Evolutionary conservation across 1,140 invertebrate species (phyloP).

Genomic region (Xylocopa sonorina): DNA sequence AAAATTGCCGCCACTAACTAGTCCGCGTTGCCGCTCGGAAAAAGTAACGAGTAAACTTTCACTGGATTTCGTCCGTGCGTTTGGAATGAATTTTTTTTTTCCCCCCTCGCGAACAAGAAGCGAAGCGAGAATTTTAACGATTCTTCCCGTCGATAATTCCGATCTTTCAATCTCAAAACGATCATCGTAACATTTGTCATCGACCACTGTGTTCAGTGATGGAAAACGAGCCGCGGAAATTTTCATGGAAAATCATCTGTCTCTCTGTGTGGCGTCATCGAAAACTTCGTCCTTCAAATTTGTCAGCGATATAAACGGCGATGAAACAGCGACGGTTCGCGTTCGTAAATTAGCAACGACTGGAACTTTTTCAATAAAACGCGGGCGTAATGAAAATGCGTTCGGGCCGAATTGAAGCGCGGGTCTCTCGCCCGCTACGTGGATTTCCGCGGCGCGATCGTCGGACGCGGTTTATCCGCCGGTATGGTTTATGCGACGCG

Average conservation of each 20-base stretch:
- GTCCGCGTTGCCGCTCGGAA: background rate
- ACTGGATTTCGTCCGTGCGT: background rate
- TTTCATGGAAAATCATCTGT: too few relatives aligned
- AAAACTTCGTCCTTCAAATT: too few relatives aligned
- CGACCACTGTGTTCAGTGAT: too few relatives aligned
- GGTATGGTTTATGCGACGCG: slow-evolving; percentile 2
- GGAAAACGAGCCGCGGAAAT: too few relatives aligned
- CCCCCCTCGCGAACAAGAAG: background rate
- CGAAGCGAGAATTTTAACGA: background rate
- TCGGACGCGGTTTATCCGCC: background rate
- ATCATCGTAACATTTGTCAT: too few relatives aligned
- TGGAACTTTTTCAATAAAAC: slow-evolving; percentile 13
- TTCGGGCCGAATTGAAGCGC: background rate
- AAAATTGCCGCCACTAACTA: slow-evolving; percentile 4
- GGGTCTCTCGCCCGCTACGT: too few relatives aligned
- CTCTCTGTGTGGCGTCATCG: too few relatives aligned
- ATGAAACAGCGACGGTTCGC: too few relatives aligned
- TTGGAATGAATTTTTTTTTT: background rate
- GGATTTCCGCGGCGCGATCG: slow-evolving; percentile 2
- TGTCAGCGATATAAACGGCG: background rate
- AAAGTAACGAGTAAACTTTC: slow-evolving; percentile 34
- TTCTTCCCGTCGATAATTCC: background rate
- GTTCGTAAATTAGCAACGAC: background rate
- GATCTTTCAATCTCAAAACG: too few relatives aligned
- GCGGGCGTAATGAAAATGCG: background rate